Evolutionary conservation across 2,113 vertebrate genomes (phyloP).

Genomic region (Leuciscus idus): DNA sequence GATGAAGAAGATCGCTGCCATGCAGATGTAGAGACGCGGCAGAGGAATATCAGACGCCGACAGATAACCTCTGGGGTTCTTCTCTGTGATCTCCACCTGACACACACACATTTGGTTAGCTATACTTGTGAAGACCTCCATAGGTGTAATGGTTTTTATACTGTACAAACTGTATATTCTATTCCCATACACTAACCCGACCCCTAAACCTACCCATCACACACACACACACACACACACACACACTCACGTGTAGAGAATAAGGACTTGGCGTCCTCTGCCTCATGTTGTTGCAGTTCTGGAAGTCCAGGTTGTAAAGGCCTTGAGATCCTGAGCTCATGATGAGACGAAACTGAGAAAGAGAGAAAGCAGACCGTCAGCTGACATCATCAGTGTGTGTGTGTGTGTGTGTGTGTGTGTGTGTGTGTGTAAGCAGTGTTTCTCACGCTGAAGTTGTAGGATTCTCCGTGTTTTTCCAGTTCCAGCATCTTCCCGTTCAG

Average conservation of each 20-base stretch:
- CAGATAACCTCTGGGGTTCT: slow-evolving; percentile 77
- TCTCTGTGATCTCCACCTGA: slow-evolving; percentile 80
- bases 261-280: slow-evolving; percentile 52
- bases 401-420: no score
- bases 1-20: slow-evolving; percentile 80
- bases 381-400: no score
- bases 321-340: slow-evolving; percentile 73
- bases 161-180: no score
- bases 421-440: not conserved
- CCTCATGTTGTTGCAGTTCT: slow-evolving; percentile 74
- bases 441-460: slow-evolving; percentile 83
- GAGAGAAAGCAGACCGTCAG: not conserved
- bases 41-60: slow-evolving; percentile 83
- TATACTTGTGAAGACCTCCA: no score
- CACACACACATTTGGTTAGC: not conserved
- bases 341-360: slow-evolving; percentile 74
- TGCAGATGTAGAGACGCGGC: slow-evolving; percentile 81
- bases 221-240: slow-evolving; percentile 48
- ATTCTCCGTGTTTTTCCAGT: slow-evolving; percentile 62
- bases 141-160: no score
- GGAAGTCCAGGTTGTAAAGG: slow-evolving; percentile 83
- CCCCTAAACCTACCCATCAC: not conserved
- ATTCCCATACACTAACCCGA: no score
- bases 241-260: slow-evolving; percentile 74
- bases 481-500: slow-evolving; percentile 53